Evolutionary conservation across 2,113 vertebrate species (phyloP), one percentile per base, ranked within the genome.

Genomic region (Buteo buteo): DNA sequence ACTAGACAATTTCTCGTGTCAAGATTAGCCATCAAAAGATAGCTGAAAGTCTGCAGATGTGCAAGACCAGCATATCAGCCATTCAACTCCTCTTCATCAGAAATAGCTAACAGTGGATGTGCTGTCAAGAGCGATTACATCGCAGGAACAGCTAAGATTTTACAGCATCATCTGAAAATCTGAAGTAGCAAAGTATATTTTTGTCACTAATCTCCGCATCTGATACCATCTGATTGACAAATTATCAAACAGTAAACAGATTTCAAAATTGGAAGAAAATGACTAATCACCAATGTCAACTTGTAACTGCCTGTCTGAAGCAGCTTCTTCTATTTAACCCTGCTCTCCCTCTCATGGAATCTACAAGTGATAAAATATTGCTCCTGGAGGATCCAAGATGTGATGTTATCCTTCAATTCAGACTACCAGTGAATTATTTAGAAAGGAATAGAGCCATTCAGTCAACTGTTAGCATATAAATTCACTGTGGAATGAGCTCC

Each of bases 91-190:
- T 47, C 55, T 29, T 38, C 18, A 31, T 9, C 69, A 78, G 55
- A 44, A 77, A 52, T 0, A 36, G 7, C 6, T 29, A 65, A 47
- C 3, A 9, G 54, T 13, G n/a, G 29, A 31, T 29, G 7, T 29
- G n/a, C 14, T 28, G 20, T 20, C 8, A 61, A 34, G 20, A 69
- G 36, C 0, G 0, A 29, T 31, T n/a, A 32, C 32, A 16, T 24
- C 2, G 4, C 1, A 52, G 26, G 15, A 47, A 17, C 42, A 72
- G 67, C 29, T 73, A 26, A 10, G 54, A 69, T 77, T 59, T 76
- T 40, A 64, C 32, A 73, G 29, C 11, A 47, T 22, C 22, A 64
- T 34, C 38, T 42, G 28, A 83, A 89, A 91, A 55, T 42, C 22
- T 81, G 32, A 45, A 40, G 32, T 9, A 80, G 15, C 32, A 24